Base-by-base conservation (phyloP, 2,113 vertebrate species). In the Catharus minimus region DNA sequence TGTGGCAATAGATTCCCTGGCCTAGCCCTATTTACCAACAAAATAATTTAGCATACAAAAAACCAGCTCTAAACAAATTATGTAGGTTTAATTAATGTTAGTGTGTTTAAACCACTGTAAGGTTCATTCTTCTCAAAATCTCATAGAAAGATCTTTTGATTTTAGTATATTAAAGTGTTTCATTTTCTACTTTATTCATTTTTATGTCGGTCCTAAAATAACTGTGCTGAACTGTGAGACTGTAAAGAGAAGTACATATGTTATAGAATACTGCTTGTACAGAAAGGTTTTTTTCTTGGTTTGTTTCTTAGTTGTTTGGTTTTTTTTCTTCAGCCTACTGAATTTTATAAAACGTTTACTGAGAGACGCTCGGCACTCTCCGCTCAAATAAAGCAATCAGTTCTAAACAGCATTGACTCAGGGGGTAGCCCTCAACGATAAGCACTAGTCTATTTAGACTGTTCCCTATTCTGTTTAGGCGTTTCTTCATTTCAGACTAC, bases 401-500 rank as follows among this genome's bases (percentile, higher is more conserved):
- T 55, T 86, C 89, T 72, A 88, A 94, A 47, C 64, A 38, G 56
- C 61, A 23, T 23, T 60, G 55, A 85, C 88, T 76, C 77, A 41
- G 87, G 43, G 76, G 46, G 73, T 67, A 74, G 80, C 89, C 87
- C 92, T 64, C 68, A 71, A 86, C 13, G 28, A 56, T 77, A 47
- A 78, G 33, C 79, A 61, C 19, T 52, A 83, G 92, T 88, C 92
- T 89, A 58, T 86, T 94, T 88, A 96, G 87, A 67, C 82, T 89
- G 65, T 16, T 50, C 68, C 82, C 79, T 85, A 79, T 92, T 96
- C 57, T 46, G 55, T 53, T 64, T 87, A 81, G 93, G 92, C 88
- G 93, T 95, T 93, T 93, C 89, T 95, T 97, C 96, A 96, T 97
- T 97, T 96, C 85, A 77, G 77, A 87, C 79, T 86, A 97, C 95